phyloP scores from a whole-genome alignment of 2,113 vertebrate genomes.

The Myotis yumanensis region DNA sequence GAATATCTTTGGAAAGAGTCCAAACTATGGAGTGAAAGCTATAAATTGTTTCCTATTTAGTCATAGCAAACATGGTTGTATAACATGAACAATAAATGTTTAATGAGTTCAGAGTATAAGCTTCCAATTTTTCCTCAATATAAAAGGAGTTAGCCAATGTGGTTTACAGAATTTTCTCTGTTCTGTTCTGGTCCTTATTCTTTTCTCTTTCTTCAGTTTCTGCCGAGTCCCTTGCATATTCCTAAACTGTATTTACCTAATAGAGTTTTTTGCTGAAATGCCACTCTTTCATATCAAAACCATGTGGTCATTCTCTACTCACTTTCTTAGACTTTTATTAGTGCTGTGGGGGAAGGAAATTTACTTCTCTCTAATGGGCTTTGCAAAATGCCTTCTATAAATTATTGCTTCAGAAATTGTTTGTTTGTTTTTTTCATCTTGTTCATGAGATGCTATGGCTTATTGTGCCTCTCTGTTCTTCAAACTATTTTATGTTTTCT shows the following conservation, averaged over 20 bases:
- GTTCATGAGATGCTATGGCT: background rate
- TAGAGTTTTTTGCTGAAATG: background rate
- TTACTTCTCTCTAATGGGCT: background rate
- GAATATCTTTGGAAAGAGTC: background rate
- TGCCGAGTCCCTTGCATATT: background rate
- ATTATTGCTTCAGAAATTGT: background rate
- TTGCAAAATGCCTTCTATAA: background rate
- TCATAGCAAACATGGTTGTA: background rate
- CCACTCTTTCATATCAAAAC: background rate
- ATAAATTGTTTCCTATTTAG: background rate
- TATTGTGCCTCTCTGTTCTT: background rate
- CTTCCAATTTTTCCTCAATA: background rate
- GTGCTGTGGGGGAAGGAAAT: background rate
- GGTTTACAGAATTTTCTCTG: background rate
- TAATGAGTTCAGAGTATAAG: background rate
- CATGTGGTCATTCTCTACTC: background rate
- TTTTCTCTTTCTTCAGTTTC: background rate
- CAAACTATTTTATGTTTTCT: background rate
- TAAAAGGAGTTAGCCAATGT: background rate
- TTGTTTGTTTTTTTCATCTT: background rate
- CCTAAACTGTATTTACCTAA: background rate
- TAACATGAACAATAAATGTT: background rate
- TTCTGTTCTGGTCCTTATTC: background rate
- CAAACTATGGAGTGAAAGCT: background rate
- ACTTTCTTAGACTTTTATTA: background rate